Conservation (phyloP, 53 echinoderm and acorn worm genomes). For the Crossaster papposus region DNA sequence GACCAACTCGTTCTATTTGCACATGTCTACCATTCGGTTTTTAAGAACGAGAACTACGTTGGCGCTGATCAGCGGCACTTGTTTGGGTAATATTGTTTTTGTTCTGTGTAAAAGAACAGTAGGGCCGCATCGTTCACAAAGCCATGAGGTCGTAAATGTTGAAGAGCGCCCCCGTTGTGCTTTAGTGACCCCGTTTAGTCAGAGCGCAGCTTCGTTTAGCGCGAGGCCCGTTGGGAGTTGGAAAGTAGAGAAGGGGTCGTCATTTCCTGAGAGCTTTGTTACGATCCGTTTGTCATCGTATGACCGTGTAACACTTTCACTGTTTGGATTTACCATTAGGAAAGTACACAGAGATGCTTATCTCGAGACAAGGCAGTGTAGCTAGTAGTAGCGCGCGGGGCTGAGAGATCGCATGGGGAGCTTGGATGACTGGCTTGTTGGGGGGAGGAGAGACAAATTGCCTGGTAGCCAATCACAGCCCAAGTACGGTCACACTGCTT, state of each 20-base stretch:
- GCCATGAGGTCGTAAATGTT: constrained; percentile 17
- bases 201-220: constrained; percentile 11
- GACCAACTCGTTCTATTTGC: neutral
- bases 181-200: neutral
- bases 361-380: constrained; percentile 8
- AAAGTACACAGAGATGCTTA: constrained; percentile 58
- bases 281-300: constrained; percentile 63
- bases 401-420: neutral
- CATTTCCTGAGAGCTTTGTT: constrained; percentile 56
- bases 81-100: neutral
- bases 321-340: constrained; percentile 63
- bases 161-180: constrained; percentile 37
- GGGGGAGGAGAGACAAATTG: constrained; percentile 50
- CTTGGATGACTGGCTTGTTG: constrained; percentile 33
- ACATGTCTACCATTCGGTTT: neutral
- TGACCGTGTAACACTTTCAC: constrained; percentile 60
- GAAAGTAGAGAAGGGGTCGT: constrained; percentile 32
- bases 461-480: constrained; percentile 44
- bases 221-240: neutral
- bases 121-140: neutral
- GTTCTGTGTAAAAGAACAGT: neutral
- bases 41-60: neutral
- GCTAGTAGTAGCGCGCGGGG: neutral
- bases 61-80: neutral
- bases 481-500: constrained; percentile 19